These are phyloP conservation scores for Pelodiscus sinensis DNA, from an alignment of 2,113 vertebrate species.

Conservation along the genomic window DNA sequence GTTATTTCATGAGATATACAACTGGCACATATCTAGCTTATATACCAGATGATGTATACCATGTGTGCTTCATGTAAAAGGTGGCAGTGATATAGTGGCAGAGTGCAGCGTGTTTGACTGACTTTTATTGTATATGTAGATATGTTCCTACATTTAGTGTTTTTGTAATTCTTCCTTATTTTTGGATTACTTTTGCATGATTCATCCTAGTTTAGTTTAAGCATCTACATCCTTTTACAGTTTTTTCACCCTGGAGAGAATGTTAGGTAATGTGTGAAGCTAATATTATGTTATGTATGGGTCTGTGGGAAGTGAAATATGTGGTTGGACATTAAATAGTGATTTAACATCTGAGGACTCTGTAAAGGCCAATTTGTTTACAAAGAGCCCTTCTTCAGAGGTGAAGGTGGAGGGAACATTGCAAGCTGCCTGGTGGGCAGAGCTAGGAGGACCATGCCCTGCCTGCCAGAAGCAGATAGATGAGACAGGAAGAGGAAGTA, in stretches of 20 bases:
- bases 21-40: neutral
- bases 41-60: neutral
- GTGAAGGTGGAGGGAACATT: too few relatives aligned
- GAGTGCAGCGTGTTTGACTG: neutral
- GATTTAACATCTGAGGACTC: neutral
- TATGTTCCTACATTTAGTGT: neutral
- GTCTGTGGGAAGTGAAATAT: neutral
- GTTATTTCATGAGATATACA: constrained; percentile 9
- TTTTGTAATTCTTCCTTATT: neutral
- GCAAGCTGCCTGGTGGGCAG: too few relatives aligned
- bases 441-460: too few relatives aligned
- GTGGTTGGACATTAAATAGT: neutral
- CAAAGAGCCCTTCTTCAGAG: neutral
- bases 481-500: too few relatives aligned
- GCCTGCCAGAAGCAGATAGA: too few relatives aligned
- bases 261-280: neutral
- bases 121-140: neutral
- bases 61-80: neutral
- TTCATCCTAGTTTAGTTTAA: neutral
- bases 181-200: neutral
- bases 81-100: neutral
- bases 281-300: neutral
- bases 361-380: neutral
- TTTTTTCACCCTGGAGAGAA: neutral
- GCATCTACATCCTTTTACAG: neutral